phyloP scores from a whole-genome alignment of 35 echinoderm and acorn worm genomes.

The Apostichopus japonicus region DNA sequence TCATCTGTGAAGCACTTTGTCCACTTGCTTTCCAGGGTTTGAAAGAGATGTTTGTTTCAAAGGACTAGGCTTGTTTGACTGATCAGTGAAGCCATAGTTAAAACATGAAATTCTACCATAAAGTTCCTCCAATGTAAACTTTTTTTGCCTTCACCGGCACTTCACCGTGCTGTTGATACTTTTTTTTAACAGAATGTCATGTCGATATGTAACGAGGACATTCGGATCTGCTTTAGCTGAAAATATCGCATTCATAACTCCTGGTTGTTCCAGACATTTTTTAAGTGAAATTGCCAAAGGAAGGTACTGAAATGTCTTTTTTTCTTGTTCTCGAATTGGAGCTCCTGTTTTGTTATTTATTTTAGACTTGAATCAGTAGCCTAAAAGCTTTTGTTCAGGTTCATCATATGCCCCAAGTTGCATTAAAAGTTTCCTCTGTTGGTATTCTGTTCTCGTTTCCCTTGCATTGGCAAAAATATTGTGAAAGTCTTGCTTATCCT shows the following conservation, averaged over 20 bases:
- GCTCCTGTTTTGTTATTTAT: slow-evolving; percentile 2
- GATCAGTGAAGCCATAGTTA: slow-evolving; percentile 54
- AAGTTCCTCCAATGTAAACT: slow-evolving; percentile 31
- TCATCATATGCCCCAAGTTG: slow-evolving; percentile 11
- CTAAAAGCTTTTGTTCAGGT: slow-evolving; percentile 10
- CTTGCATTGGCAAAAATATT: slow-evolving; percentile 6
- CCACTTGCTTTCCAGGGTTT: slow-evolving; percentile 50
- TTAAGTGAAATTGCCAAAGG: slow-evolving; percentile 18
- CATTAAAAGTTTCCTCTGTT: not conserved
- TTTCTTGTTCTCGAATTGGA: slow-evolving; percentile 6
- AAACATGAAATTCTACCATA: not conserved
- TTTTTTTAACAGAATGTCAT: slow-evolving; percentile 46
- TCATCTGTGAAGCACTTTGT: slow-evolving; percentile 55
- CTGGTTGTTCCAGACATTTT: slow-evolving; percentile 36
- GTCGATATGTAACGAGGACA: slow-evolving; percentile 27
- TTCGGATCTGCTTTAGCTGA: not conserved
- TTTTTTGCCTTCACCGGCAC: not conserved
- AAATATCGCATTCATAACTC: slow-evolving; percentile 51
- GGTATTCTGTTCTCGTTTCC: not conserved
- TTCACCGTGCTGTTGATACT: not conserved
- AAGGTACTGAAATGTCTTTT: slow-evolving; percentile 46
- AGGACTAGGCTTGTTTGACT: slow-evolving; percentile 54
- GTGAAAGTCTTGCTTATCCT: not conserved
- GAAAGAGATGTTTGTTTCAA: slow-evolving; percentile 28
- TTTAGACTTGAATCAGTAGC: slow-evolving; percentile 11